A percentile compares a stretch with the other conserved stretches of the same genome.
Conservation (phyloP, 2,797 vertebrate species). For the Carapus acus region DNA sequence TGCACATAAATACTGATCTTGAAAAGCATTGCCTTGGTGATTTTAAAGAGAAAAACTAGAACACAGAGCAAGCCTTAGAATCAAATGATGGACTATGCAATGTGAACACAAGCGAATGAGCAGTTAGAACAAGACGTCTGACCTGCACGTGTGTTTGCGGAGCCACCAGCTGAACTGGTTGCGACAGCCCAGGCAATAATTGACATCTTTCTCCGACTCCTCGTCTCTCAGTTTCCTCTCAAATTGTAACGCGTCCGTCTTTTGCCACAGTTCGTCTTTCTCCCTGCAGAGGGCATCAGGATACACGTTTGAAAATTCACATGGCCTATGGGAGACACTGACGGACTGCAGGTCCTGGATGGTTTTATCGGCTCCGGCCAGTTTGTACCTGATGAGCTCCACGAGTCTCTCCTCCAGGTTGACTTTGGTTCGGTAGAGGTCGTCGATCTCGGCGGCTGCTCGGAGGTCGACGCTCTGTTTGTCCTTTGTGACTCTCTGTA, state of each 20-base stretch:
- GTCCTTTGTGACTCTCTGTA: constrained; percentile 72
- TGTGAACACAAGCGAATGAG: no score
- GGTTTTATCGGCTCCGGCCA: no score
- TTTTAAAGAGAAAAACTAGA: no score
- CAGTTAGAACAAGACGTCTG: constrained; percentile 5
- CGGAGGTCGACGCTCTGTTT: constrained; percentile 78
- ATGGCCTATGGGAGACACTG: not conserved
- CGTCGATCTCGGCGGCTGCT: constrained; percentile 84
- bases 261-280: constrained; percentile 91
- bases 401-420: constrained; percentile 91
- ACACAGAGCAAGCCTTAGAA: no score
- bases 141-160: constrained; percentile 91
- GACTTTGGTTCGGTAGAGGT: constrained; percentile 88
- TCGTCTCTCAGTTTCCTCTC: constrained; percentile 85
- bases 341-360: not conserved
- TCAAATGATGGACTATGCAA: no score
- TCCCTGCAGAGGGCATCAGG: constrained; percentile 71
- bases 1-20: no score
- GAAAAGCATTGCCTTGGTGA: no score
- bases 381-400: constrained; percentile 81
- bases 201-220: constrained; percentile 80
- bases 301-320: constrained; percentile 8
- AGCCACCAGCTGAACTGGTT: constrained; percentile 90
- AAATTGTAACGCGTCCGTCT: constrained; percentile 87
- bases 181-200: constrained; percentile 81